A percentile compares a stretch with the other conserved stretches of the same genome.
Conservation (phyloP, 2,888 invertebrate species). For the Ganaspis brasiliensis region DNA sequence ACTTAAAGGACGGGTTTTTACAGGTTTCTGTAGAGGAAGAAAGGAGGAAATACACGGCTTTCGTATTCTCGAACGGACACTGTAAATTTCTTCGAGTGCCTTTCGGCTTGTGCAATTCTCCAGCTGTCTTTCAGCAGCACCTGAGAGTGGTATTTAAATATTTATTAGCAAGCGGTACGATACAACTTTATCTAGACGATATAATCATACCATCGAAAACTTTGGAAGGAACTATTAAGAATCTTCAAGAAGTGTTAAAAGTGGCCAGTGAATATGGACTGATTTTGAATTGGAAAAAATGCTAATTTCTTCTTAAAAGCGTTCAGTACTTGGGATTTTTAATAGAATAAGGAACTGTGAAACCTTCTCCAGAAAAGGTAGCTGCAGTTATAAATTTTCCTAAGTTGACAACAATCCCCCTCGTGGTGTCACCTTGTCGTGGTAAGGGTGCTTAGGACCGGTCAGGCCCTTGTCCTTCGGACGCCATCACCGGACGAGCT, state of each 20-base stretch:
- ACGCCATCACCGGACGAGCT: too few relatives aligned
- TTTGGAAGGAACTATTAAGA: neutral
- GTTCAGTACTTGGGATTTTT: neutral
- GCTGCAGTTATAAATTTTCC: too few relatives aligned
- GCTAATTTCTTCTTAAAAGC: neutral
- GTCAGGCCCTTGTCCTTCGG: too few relatives aligned
- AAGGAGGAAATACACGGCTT: neutral
- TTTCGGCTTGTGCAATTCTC: slow-evolving; percentile 56
- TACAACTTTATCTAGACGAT: slow-evolving; percentile 51
- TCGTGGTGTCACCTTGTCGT: too few relatives aligned
- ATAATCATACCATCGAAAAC: slow-evolving; percentile 43
- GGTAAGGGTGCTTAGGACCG: too few relatives aligned
- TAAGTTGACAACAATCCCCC: too few relatives aligned
- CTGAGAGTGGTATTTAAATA: neutral
- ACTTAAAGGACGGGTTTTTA: slow-evolving; percentile 61
- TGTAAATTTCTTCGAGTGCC: slow-evolving; percentile 43
- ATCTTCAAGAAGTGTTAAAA: too few relatives aligned
- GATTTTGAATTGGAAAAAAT: neutral
- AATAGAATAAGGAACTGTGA: too few relatives aligned
- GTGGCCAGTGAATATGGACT: too few relatives aligned
- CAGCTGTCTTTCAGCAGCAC: slow-evolving; percentile 39
- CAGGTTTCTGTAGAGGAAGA: slow-evolving; percentile 18
- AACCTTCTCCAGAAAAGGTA: too few relatives aligned
- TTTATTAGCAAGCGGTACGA: neutral
- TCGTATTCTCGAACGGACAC: neutral